Conservation (phyloP, 2,797 vertebrate species). For the Lagorchestes hirsutus region DNA sequence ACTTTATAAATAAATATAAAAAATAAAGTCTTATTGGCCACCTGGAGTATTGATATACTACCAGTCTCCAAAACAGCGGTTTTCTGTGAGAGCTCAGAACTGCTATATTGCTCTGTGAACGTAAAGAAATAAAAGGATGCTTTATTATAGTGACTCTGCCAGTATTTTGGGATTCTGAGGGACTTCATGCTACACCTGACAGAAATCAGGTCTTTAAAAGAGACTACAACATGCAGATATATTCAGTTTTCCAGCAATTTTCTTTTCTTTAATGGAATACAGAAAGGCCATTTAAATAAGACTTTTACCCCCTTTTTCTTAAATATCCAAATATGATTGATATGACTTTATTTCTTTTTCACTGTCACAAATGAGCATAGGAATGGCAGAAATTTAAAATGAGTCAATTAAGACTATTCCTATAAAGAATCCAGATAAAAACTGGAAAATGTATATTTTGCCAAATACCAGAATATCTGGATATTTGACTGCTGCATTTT, state of each 20-base stretch:
- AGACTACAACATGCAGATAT: slow-evolving; percentile 42
- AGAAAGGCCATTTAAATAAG: slow-evolving; percentile 38
- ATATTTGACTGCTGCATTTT: background rate
- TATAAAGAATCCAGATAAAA: slow-evolving; percentile 10
- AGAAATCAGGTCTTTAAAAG: slow-evolving; percentile 58
- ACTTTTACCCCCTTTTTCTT: slow-evolving; percentile 33
- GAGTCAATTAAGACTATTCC: background rate
- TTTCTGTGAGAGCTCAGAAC: slow-evolving; percentile 55
- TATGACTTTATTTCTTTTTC: slow-evolving; percentile 35
- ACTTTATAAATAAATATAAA: slow-evolving; percentile 79
- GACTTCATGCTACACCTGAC: slow-evolving; percentile 16
- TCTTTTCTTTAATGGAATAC: slow-evolving; percentile 49
- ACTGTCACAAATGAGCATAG: slow-evolving; percentile 52
- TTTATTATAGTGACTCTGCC: slow-evolving; percentile 61
- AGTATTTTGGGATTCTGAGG: slow-evolving; percentile 39
- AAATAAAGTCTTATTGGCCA: slow-evolving; percentile 72
- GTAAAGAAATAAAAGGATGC: slow-evolving; percentile 51
- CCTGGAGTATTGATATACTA: slow-evolving; percentile 57
- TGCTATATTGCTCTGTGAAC: slow-evolving; percentile 52
- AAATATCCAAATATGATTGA: slow-evolving; percentile 50
- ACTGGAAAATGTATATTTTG: background rate
- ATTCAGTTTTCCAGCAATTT: slow-evolving; percentile 34
- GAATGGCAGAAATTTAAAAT: slow-evolving; percentile 34
- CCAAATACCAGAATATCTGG: background rate
- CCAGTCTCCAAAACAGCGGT: slow-evolving; percentile 57